These are phyloP conservation scores for Orientallactaga bullata DNA, from an alignment of 2,113 vertebrate species.

Conservation along the genomic window DNA sequence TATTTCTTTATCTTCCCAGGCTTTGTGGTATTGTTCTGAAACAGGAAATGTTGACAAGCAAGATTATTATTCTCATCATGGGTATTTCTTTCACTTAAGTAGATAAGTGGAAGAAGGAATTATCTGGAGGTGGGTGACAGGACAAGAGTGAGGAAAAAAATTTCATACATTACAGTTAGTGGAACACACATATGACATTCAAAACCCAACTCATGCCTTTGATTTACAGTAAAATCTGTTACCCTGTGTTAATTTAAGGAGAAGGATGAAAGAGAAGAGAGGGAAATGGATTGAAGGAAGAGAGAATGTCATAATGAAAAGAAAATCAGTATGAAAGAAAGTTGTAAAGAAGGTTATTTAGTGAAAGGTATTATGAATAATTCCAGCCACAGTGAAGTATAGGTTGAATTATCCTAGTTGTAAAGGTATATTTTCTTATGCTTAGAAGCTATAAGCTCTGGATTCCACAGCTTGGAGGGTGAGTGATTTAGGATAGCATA, in stretches of 20 bases:
- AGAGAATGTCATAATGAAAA: background rate
- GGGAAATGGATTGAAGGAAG: background rate
- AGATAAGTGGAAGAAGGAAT: background rate
- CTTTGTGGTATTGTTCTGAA: background rate
- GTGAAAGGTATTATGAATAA: background rate
- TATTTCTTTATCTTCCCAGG: conserved; percentile 8
- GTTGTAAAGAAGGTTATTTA: background rate
- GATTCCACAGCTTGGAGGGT: background rate
- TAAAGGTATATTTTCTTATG: background rate
- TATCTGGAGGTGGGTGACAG: background rate
- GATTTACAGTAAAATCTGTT: background rate
- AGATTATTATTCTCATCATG: background rate
- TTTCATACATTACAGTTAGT: background rate
- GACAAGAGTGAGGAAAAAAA: background rate
- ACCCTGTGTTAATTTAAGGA: background rate
- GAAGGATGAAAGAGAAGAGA: background rate
- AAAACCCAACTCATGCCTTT: background rate
- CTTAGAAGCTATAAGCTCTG: background rate
- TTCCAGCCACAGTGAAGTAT: background rate
- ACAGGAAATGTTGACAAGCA: background rate
- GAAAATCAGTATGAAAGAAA: background rate
- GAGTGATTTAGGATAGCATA: background rate
- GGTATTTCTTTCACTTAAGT: background rate
- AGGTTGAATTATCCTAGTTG: background rate
- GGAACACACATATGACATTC: background rate